These are phyloP conservation scores for Lumbricus terrestris DNA, from an alignment of 2,888 invertebrate species.

Conservation along the genomic window DNA sequence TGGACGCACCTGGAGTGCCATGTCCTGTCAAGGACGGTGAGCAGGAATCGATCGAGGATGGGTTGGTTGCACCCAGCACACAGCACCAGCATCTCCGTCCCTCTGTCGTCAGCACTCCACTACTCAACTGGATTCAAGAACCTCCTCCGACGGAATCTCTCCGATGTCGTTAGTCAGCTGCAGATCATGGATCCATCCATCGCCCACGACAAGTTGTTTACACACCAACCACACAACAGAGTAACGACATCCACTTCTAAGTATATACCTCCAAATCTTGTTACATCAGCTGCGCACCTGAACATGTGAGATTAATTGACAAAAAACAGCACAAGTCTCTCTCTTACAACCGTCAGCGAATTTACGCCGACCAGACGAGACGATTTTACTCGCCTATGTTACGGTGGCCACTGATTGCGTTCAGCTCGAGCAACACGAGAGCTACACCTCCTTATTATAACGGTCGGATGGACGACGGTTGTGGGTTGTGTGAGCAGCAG, in stretches of 20 bases:
- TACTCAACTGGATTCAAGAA: too few species aligned
- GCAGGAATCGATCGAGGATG: conserved; percentile 95
- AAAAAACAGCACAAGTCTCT: neutral
- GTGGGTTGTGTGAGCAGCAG: neutral
- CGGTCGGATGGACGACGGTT: neutral
- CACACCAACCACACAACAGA: neutral
- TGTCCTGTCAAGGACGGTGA: conserved; percentile 93
- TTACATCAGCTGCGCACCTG: neutral
- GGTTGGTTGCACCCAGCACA: conserved; percentile 99
- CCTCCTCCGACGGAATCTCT: too few species aligned
- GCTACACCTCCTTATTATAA: neutral
- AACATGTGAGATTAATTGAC: neutral
- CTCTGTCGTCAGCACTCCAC: neutral
- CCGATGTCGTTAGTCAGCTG: too few species aligned
- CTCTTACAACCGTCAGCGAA: neutral
- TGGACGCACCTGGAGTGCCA: conserved; percentile 97
- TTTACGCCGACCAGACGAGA: neutral
- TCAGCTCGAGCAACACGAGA: neutral
- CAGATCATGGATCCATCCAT: neutral
- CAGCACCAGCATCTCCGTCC: conserved; percentile 52
- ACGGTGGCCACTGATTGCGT: neutral
- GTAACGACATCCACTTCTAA: neutral
- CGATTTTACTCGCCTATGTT: neutral
- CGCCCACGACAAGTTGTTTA: neutral
- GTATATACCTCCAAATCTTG: neutral